Evolutionary conservation across 1,140 invertebrate genomes (phyloP), one percentile per base, ranked within the genome.

Genomic region (Nilaparvata lugens): DNA sequence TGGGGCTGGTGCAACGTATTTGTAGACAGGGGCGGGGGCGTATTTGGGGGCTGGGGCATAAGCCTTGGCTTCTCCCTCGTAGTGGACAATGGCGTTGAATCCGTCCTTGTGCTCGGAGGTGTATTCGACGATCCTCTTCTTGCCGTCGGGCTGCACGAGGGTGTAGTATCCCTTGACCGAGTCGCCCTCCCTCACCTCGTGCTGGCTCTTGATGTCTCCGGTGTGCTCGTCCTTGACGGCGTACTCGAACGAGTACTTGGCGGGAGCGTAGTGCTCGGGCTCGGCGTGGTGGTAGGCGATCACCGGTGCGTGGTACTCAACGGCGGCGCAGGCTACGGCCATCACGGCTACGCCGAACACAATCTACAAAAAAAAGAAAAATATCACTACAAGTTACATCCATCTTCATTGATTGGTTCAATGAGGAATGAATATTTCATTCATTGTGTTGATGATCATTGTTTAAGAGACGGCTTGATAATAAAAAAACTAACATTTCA

Each of bases 71-170:
- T 23, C 35, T 3, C 35, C 42, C 21, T 60, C 58, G 13, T 31
- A 48, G 42, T 58, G 57, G 23, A 77, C 76, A 55, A 74, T 70
- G 62, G 78, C 78, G 61, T 76, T 72, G 31, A 79, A 78, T 14
- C 81, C 79, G 68, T 80, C 79, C 70, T 86, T 85, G 63, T 82
- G 82, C 71, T 86, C 84, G 48, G 87, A 85, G 23, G 82, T 89
- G 62, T 79, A 73, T 0, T 81, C 81, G 69, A 89, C 86, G 21
- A 71, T 70, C 52, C 78, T 71, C 19, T 78, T 67, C 60, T 71
- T 70, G 3, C 78, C 78, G 56, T 72, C 75, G 6, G 77, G 72
- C 48, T 79, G 75, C n/a, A 77, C 62, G 43, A 78, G 68, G 54
- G 71, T 74, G 70, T 79, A 79, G 25, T 69, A 71, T 1, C 78